Evolutionary conservation across 2,113 vertebrate genomes (phyloP).

Genomic region (Lates calcarifer): DNA sequence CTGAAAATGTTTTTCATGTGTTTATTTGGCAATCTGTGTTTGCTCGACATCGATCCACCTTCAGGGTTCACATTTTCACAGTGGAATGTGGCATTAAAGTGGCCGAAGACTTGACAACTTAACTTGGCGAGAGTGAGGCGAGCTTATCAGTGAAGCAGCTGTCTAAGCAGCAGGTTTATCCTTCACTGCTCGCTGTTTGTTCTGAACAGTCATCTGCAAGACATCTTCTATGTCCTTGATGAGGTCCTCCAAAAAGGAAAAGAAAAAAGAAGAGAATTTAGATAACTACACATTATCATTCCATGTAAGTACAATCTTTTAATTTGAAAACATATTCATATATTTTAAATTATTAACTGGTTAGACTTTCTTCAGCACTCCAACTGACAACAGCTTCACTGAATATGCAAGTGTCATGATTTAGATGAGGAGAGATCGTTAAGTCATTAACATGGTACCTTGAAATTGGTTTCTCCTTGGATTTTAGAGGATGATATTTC

Average conservation of each 20-base stretch:
- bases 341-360: not conserved
- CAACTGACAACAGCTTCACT: constrained; percentile 15
- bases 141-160: not conserved
- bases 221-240: constrained; percentile 86
- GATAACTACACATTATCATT: constrained; percentile 10
- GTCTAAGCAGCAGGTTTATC: constrained; percentile 44
- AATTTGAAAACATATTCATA: not conserved
- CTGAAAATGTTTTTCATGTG: not conserved
- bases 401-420: constrained; percentile 49
- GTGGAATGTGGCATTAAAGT: not conserved
- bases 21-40: constrained; percentile 7
- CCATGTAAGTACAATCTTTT: not conserved
- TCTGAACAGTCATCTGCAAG: constrained; percentile 86
- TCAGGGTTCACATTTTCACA: not conserved
- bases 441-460: constrained; percentile 96
- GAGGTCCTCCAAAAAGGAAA: constrained; percentile 80
- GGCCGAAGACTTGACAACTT: not conserved
- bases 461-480: constrained; percentile 98
- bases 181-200: constrained; percentile 70
- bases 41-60: not conserved
- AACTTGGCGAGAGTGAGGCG: not conserved
- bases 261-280: constrained; percentile 6
- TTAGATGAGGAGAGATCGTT: constrained; percentile 86
- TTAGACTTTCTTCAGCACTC: constrained; percentile 17
- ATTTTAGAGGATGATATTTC: constrained; percentile 97